Evolutionary conservation across 1,140 invertebrate species (phyloP), one percentile per base, ranked within the genome.

Genomic region (Euborellia annulipes): DNA sequence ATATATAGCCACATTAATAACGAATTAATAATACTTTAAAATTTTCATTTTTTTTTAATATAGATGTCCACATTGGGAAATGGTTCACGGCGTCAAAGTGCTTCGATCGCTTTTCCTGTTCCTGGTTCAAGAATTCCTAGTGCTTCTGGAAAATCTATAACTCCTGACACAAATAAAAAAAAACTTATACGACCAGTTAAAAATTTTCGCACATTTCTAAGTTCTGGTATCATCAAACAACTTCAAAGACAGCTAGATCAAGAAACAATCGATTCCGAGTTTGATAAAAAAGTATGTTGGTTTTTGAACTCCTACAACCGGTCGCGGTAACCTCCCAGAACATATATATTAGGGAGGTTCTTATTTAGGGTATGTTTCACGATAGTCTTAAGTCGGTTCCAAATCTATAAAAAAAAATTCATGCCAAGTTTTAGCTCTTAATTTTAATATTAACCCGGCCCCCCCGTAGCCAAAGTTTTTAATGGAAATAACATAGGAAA

Each of bases 251-350:
- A 79, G 55, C 60, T 81, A 7, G 73, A 79, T 52, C 66, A 71
- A 38, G 72, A 79, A 47, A 66, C 70, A 14, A 70, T 81, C 27
- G 77, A 81, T 53, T 71, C 66, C 52, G 79, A 82, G 60, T 78
- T 80, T 58, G 70, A 77, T 51, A 50, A 11, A 75, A 76, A 62
- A 76, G 78, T 54, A 51, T n/a, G n/a, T n/a, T n/a, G n/a, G n/a
- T n/a, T n/a, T n/a, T n/a, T n/a, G n/a, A n/a, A n/a, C n/a, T n/a
- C n/a, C n/a, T n/a, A n/a, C n/a, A n/a, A n/a, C n/a, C n/a, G n/a
- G n/a, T n/a, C n/a, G n/a, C n/a, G n/a, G n/a, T n/a, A n/a, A n/a
- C n/a, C n/a, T n/a, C n/a, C n/a, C n/a, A n/a, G n/a, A n/a, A n/a
- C n/a, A n/a, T n/a, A n/a, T n/a, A n/a, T n/a, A n/a, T n/a, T n/a